phyloP scores from a whole-genome alignment of 2,797 vertebrate genomes.

The Apogon hyalosoma region DNA sequence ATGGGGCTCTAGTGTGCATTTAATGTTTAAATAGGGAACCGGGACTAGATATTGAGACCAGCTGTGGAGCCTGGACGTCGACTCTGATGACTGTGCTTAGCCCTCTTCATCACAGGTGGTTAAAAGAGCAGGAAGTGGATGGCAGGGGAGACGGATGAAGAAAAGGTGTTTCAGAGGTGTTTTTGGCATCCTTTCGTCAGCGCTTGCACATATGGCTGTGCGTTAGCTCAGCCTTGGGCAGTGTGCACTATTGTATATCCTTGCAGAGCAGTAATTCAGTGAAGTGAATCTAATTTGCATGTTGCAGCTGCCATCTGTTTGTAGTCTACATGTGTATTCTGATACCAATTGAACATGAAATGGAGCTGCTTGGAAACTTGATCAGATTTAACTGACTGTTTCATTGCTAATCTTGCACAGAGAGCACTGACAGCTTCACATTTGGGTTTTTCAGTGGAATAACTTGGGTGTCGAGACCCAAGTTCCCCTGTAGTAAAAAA shows the following conservation, averaged over 20 bases:
- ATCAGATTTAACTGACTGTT: slow-evolving; percentile 49
- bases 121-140: slow-evolving; percentile 40
- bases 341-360: slow-evolving; percentile 47
- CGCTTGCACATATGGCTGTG: slow-evolving; percentile 23
- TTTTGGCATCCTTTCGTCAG: slow-evolving; percentile 8
- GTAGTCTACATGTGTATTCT: slow-evolving; percentile 37
- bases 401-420: slow-evolving; percentile 48
- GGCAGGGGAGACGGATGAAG: slow-evolving; percentile 33
- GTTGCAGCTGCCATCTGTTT: slow-evolving; percentile 56
- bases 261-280: slow-evolving; percentile 41
- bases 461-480: slow-evolving; percentile 28
- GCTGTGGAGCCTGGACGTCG: slow-evolving; percentile 30
- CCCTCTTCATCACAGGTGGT: slow-evolving; percentile 42
- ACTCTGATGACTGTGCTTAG: slow-evolving; percentile 28
- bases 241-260: slow-evolving; percentile 33
- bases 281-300: slow-evolving; percentile 50
- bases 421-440: slow-evolving; percentile 28
- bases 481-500: slow-evolving; percentile 10
- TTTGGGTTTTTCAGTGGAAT: slow-evolving; percentile 39
- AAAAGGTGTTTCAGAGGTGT: slow-evolving; percentile 17
- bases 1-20: slow-evolving; percentile 32
- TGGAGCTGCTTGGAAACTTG: slow-evolving; percentile 38
- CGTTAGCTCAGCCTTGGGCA: slow-evolving; percentile 8
- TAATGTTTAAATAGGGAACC: slow-evolving; percentile 43
- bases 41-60: slow-evolving; percentile 38